phyloP scores from a whole-genome alignment of 1,140 invertebrate species.

The Euschistus heros region DNA sequence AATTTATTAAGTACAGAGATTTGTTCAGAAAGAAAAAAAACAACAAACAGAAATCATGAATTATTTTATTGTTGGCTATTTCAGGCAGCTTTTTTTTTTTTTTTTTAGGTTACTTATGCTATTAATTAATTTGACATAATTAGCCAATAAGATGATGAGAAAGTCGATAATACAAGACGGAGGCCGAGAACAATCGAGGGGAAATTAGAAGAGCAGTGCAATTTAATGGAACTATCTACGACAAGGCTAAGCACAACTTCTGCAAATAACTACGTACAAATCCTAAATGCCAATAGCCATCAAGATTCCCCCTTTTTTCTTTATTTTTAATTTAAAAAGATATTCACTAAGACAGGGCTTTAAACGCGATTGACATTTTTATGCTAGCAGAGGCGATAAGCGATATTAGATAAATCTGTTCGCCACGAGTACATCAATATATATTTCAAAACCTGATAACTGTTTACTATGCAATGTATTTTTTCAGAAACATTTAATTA shows the following conservation, averaged over 20 bases:
- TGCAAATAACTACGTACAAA: neutral
- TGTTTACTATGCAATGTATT: neutral
- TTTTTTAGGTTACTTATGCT: neutral
- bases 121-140: constrained; percentile 9
- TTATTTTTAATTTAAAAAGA: neutral
- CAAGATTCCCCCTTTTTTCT: neutral
- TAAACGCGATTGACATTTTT: neutral
- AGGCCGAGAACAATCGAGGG: neutral
- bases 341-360: neutral
- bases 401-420: neutral
- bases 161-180: neutral
- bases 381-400: constrained; percentile 2
- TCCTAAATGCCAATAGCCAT: neutral
- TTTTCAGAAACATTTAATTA: neutral
- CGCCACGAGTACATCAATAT: neutral
- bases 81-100: neutral
- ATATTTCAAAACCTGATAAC: neutral
- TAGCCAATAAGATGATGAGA: neutral
- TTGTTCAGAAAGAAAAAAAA: neutral
- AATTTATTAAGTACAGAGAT: too few species aligned
- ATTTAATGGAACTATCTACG: neutral
- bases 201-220: neutral
- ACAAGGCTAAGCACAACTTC: constrained; percentile 5
- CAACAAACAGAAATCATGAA: neutral
- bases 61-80: constrained; percentile 6